These are phyloP conservation scores for Sebastes aleutianus DNA, from an alignment of 2,797 vertebrate species.

Conservation along the genomic window DNA sequence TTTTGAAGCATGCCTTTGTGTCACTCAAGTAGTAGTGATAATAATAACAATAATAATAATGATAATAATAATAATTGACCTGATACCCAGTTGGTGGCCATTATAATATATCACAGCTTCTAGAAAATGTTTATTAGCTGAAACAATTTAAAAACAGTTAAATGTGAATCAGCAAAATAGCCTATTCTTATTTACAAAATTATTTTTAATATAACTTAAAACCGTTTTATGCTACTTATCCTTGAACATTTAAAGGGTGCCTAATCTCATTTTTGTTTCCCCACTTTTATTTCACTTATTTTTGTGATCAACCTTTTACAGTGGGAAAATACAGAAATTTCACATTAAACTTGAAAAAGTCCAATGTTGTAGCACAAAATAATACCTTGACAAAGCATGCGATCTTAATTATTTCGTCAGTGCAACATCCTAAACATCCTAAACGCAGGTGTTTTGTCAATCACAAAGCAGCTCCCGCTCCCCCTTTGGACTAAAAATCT, in stretches of 20 bases:
- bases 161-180: background rate
- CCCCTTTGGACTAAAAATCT: conserved; percentile 30
- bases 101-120: background rate
- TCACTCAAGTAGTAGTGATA: background rate
- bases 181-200: background rate
- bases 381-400: background rate
- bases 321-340: background rate
- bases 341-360: background rate
- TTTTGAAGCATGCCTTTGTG: background rate
- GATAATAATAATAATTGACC: background rate
- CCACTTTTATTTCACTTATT: background rate
- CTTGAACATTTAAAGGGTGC: background rate
- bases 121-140: background rate
- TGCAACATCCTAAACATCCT: background rate
- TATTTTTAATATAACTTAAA: background rate
- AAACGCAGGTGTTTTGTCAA: conserved; percentile 43
- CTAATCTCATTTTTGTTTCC: background rate
- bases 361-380: background rate
- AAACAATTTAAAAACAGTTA: background rate
- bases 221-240: background rate
- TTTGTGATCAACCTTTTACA: background rate
- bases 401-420: background rate
- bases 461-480: background rate
- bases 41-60: too few relatives aligned
- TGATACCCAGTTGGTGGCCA: background rate